Base-by-base conservation (phyloP, 2,888 invertebrate species). In the Tuberolachnus salignus region DNA sequence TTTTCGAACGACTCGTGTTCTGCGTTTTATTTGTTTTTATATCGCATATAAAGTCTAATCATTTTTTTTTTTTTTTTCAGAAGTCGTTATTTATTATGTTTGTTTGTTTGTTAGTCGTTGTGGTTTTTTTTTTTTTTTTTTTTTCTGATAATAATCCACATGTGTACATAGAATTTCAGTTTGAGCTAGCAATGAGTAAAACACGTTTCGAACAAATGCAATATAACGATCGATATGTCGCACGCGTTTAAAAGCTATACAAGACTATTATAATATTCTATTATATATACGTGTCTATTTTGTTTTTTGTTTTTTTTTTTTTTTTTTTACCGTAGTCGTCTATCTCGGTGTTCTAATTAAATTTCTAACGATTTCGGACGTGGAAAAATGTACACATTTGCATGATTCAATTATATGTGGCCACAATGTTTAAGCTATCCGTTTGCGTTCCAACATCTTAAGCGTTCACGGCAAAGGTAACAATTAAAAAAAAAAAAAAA, bases 81-180 rank as follows among this genome's bases (percentile, higher is more conserved):
- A 53, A 69, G 53, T 51, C 53, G 14, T 34, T 34, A 34, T 34
- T n/a, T 34, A 34, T 34, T 34, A 34, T 34, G 6, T 34, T 34
- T 34, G 34, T 34, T 34, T 34, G 19, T 42, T n/a, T 34, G 10
- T 67, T 4, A n/a, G 10, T 51, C 14, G 19, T 23, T 49, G 8
- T 26, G n/a, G n/a, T n/a, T n/a, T n/a, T n/a, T n/a, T n/a, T n/a
- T n/a, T n/a, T n/a, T n/a, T 67, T 26, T 69, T 42, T 19, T 64
- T 46, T 61, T 51, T 42, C 34, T 14, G 21, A 55, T 16, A 21
- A 16, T 21, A 42, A 42, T 14, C 70, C 70, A 70, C 42, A 23
- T 70, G 70, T 70, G 70, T 55, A 55, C 44, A 70, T 55, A 70
- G 42, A 55, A 55, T 70, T 70, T 55, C 55, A 42, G 44, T 55